phyloP scores from a whole-genome alignment of 2,113 vertebrate species.

The Sceloporus tristichus region DNA sequence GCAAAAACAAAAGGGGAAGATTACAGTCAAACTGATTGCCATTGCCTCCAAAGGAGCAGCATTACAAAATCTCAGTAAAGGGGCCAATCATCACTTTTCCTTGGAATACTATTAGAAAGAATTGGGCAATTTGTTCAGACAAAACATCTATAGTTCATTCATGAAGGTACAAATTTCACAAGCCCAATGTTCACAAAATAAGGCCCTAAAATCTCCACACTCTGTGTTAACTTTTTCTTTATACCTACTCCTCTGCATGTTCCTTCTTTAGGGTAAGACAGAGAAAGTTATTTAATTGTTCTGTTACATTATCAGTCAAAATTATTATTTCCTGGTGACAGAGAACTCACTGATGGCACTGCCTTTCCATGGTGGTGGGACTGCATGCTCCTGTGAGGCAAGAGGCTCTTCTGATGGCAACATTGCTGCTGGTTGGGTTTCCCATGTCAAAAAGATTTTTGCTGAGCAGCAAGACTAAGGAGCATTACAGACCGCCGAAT shows the following conservation, averaged over 20 bases:
- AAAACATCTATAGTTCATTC: conserved; percentile 58
- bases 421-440: no score
- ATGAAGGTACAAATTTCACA: conserved; percentile 60
- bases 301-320: conserved; percentile 59
- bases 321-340: conserved; percentile 60
- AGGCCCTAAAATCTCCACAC: conserved; percentile 59
- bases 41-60: conserved; percentile 62
- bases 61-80: conserved; percentile 58
- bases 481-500: no score
- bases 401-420: no score
- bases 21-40: conserved; percentile 66
- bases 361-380: no score
- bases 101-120: conserved; percentile 6
- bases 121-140: conserved; percentile 49
- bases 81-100: conserved; percentile 67
- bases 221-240: conserved; percentile 42
- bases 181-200: conserved; percentile 65
- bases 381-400: no score
- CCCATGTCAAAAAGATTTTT: no score
- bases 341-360: conserved; percentile 20
- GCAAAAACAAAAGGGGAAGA: conserved; percentile 64
- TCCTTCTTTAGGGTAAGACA: background rate
- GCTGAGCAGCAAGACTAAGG: no score
- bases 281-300: conserved; percentile 52
- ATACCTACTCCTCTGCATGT: background rate